Conservation (phyloP, 2,888 invertebrate species). For the Clunio marinus region DNA sequence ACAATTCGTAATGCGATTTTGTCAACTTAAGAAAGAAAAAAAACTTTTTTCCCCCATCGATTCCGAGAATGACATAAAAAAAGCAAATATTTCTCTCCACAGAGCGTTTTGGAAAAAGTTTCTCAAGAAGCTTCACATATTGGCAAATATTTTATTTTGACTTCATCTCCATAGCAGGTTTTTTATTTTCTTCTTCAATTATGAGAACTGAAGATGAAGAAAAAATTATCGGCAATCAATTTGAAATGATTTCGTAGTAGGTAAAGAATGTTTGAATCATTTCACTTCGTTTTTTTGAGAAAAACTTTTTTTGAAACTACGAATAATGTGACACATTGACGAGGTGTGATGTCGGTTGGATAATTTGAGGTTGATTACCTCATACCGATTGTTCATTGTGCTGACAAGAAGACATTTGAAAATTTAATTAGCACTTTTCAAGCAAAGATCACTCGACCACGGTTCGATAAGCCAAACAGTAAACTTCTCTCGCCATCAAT, state of each 20-base stretch:
- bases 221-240: neutral
- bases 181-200: neutral
- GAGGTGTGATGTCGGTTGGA: neutral
- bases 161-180: neutral
- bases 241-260: neutral
- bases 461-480: neutral
- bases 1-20: slow-evolving; percentile 27
- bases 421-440: neutral
- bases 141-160: slow-evolving; percentile 1
- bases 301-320: neutral
- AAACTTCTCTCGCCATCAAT: no score
- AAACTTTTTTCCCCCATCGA: neutral
- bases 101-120: neutral
- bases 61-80: neutral
- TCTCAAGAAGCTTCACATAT: neutral
- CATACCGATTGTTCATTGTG: neutral
- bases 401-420: neutral
- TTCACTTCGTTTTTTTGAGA: neutral
- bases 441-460: neutral
- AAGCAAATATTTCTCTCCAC: neutral
- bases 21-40: no score
- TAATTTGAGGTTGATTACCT: slow-evolving; percentile 6
- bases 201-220: neutral
- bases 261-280: neutral
- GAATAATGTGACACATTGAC: neutral